phyloP scores from a whole-genome alignment of 1,140 invertebrate genomes.

The Bathynomus jamesi region DNA sequence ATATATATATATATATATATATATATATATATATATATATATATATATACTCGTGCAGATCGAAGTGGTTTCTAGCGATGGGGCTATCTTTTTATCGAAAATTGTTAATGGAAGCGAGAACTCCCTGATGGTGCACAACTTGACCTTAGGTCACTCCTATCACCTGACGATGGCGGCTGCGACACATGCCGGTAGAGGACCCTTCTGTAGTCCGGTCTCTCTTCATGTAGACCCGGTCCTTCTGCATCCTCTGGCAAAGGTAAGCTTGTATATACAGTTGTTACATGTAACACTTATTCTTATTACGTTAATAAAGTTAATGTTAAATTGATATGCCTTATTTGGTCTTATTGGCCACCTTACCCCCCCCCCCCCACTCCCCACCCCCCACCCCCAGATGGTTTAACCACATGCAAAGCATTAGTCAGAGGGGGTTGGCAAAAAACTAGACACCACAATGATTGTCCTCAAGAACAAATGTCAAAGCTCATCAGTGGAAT shows the following conservation, averaged over 20 bases:
- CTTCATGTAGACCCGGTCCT: conserved; percentile 31
- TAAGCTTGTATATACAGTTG: too few species aligned
- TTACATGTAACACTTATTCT: too few species aligned
- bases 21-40: neutral
- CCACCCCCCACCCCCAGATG: too few species aligned
- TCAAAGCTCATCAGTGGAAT: too few species aligned
- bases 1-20: neutral
- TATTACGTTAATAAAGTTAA: too few species aligned
- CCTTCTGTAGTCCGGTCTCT: conserved; percentile 26
- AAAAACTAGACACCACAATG: too few species aligned
- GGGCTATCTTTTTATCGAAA: conserved; percentile 17
- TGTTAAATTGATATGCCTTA: too few species aligned
- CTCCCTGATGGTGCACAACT: conserved; percentile 17
- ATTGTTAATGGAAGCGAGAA: conserved; percentile 13
- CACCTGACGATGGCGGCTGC: conserved; percentile 26
- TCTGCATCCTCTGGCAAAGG: conserved; percentile 31
- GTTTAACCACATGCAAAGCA: too few species aligned
- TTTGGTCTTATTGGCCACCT: too few species aligned
- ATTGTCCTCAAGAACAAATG: too few species aligned
- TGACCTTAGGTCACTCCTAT: conserved; percentile 25
- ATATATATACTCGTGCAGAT: conserved; percentile 5
- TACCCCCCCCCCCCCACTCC: too few species aligned
- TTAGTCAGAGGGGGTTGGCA: too few species aligned
- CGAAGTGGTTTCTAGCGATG: conserved; percentile 18
- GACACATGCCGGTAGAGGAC: conserved; percentile 23